Conservation (phyloP, 2,888 invertebrate genomes). For the Drosophila silvestris region DNA sequence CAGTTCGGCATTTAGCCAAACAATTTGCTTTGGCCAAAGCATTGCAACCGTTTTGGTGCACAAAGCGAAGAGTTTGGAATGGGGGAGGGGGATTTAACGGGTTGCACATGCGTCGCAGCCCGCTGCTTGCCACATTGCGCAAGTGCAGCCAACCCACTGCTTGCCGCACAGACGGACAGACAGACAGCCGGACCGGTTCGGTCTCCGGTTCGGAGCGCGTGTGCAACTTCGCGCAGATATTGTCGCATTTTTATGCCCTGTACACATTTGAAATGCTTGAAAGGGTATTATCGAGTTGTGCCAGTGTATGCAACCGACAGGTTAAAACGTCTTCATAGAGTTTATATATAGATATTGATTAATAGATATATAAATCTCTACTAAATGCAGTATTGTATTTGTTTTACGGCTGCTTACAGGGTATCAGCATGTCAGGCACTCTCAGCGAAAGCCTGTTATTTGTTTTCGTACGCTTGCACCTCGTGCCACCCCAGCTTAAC, state of each 20-base stretch:
- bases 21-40: slow-evolving; percentile 72
- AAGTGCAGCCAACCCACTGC: slow-evolving; percentile 64
- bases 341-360: neutral
- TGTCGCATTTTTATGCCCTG: slow-evolving; percentile 66
- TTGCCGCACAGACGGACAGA: slow-evolving; percentile 13
- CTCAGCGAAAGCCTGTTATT: slow-evolving; percentile 41
- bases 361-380: too few species aligned
- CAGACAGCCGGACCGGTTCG: slow-evolving; percentile 21
- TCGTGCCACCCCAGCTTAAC: neutral
- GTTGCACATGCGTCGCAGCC: slow-evolving; percentile 63
- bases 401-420: neutral
- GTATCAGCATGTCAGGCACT: neutral
- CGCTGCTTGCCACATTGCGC: slow-evolving; percentile 65
- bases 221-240: slow-evolving; percentile 70
- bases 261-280: neutral
- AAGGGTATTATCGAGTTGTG: neutral
- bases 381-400: neutral
- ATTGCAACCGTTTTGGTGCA: slow-evolving; percentile 61
- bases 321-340: neutral
- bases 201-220: slow-evolving; percentile 56
- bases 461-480: slow-evolving; percentile 46
- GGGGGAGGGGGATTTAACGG: neutral
- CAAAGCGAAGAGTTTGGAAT: neutral
- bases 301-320: neutral
- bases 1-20: slow-evolving; percentile 71